Conservation (phyloP, 2,888 invertebrate species). For the Nudaria mundana region DNA sequence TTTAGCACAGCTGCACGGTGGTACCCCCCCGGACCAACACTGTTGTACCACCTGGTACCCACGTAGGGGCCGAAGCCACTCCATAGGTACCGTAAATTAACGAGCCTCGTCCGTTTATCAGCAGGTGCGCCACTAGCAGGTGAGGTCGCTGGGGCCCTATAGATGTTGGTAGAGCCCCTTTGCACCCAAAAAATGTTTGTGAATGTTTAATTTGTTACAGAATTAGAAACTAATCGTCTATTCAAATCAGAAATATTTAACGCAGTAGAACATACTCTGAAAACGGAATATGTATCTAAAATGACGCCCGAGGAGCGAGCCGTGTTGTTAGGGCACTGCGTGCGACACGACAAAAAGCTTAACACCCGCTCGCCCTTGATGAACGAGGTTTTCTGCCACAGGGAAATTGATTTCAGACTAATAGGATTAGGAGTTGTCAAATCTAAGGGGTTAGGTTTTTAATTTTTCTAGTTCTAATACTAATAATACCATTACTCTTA, state of each 20-base stretch:
- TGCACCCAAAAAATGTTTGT: too few species aligned
- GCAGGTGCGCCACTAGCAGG: too few species aligned
- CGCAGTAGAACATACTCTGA: slow-evolving; percentile 69
- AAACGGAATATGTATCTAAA: slow-evolving; percentile 54
- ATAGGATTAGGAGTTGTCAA: slow-evolving; percentile 77
- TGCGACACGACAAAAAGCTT: slow-evolving; percentile 78
- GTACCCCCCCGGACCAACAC: too few species aligned
- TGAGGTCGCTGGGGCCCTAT: too few species aligned
- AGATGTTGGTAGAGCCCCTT: too few species aligned
- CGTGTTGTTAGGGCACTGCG: slow-evolving; percentile 77
- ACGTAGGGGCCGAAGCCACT: too few species aligned
- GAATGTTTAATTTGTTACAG: slow-evolving; percentile 42
- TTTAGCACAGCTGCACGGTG: too few species aligned
- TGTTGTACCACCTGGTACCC: too few species aligned
- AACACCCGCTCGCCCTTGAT: slow-evolving; percentile 80
- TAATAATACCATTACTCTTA: too few species aligned
- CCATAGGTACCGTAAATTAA: too few species aligned
- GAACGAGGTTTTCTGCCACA: slow-evolving; percentile 80
- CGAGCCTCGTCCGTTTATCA: too few species aligned
- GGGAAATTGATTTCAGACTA: slow-evolving; percentile 81
- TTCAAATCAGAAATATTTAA: slow-evolving; percentile 83
- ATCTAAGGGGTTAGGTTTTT: slow-evolving; percentile 55
- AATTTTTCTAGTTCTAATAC: too few species aligned
- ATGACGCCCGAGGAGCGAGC: slow-evolving; percentile 73
- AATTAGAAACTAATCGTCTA: slow-evolving; percentile 82